A percentile compares a stretch with the other conserved stretches of the same genome.
phyloP scores from a whole-genome alignment of 1,140 invertebrate species.

The Akabosia matsudoensis region DNA sequence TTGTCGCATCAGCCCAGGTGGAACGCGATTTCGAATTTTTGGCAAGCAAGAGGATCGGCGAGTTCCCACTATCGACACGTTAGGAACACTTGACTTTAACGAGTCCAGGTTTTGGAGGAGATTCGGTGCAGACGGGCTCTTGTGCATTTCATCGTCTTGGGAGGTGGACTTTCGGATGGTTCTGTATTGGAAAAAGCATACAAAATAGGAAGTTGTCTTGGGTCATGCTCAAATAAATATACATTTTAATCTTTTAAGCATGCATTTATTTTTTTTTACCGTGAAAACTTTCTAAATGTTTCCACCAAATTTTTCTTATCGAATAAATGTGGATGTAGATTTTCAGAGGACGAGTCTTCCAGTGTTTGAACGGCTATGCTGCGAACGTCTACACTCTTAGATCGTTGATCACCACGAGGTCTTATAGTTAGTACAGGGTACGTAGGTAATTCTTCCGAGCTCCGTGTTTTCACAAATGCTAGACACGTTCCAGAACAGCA shows the following conservation, averaged over 20 bases:
- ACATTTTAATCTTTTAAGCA: too few relatives aligned
- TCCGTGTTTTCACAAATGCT: conserved; percentile 32
- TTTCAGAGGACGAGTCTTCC: conserved; percentile 28
- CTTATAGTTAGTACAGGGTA: conserved; percentile 19
- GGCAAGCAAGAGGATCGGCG: conserved; percentile 36
- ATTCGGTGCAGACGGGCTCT: conserved; percentile 43
- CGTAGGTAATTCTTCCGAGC: conserved; percentile 6
- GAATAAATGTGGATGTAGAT: conserved; percentile 39
- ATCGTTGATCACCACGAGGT: neutral
- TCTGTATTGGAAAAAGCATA: conserved; percentile 27
- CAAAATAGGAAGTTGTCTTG: neutral
- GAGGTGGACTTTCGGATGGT: conserved; percentile 41
- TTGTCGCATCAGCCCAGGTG: conserved; percentile 36
- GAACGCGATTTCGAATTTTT: conserved; percentile 35
- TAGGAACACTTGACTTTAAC: neutral
- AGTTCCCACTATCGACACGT: conserved; percentile 24
- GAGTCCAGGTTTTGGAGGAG: conserved; percentile 15
- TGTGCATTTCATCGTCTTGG: conserved; percentile 42
- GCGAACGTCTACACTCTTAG: conserved; percentile 40
- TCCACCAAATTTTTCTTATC: conserved; percentile 44
- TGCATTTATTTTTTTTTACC: conserved; percentile 29
- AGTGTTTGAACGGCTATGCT: conserved; percentile 45
- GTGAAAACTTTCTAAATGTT: conserved; percentile 46
- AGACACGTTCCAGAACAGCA: neutral
- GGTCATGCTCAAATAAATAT: too few relatives aligned